Base-by-base conservation (phyloP, 2,888 invertebrate genomes). In the Euzophera pinguis region DNA sequence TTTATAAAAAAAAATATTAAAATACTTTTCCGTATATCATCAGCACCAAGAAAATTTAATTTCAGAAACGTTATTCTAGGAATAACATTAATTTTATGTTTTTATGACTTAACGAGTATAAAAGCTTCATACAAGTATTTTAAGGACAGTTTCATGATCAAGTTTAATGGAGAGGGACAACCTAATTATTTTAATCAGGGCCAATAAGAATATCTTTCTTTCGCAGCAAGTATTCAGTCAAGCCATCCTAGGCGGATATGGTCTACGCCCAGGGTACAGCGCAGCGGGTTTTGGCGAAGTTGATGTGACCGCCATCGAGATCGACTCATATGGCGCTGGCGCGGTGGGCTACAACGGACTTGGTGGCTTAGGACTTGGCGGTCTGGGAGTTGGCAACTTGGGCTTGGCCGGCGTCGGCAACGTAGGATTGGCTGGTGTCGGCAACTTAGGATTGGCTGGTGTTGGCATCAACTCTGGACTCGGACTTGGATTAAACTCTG, bases 221-320 rank as follows among this genome's bases (percentile, higher is more conserved):
- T 43, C n/a, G 1, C 42, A 64, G 64, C 60, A 56, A 49, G 63
- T 48, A 0, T 59, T 37, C 58, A 53, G 61, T n/a, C 47, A 48
- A 37, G 22, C 17, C 6, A 4, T 48, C 12, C 7, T 42, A 6
- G 42, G 42, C 9, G 37, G 47, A 5, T 48, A 22, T 37, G 47
- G 47, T 12, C n/a, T 27, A n/a, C 22, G 47, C 47, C 34, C 8
- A 13, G 13, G 43, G 38, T 17, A n/a, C 1, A 49, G 32, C 16
- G 42, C 34, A 43, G 34, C 42, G 35, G 50, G 43, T 29, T n/a
- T n/a, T 14, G 35, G 41, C 29, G 29, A 41, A 7, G 41, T 37
- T n/a, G 35, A 37, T 1, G 35, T 37, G 35, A 12, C n/a, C 16
- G 42, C 42, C 10, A 8, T 42, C 12, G 12, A 50, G 1, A 32